Evolutionary conservation across 1,140 invertebrate genomes (phyloP), one percentile per base, ranked within the genome.

Genomic region (Anastrepha obliqua): DNA sequence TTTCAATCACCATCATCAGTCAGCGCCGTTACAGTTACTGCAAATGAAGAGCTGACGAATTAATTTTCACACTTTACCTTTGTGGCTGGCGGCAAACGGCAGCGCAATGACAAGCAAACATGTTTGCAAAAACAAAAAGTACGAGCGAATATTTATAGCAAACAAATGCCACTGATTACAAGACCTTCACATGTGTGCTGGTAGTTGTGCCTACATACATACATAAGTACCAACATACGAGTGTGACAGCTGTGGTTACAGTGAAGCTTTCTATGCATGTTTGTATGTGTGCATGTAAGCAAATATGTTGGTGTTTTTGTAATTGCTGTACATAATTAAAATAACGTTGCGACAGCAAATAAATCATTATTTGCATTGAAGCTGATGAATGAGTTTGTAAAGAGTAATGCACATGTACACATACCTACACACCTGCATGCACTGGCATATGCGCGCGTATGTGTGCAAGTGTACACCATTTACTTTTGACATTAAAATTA

Each of bases 331-430:
- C 64, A 67, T 67, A 67, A 67, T 67, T 42, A 67, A 67, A 67
- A 67, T 67, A 67, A 39, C 64, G 29, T 67, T 67, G 64, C 64
- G 39, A 67, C 29, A 29, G 64, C 64, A 67, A 67, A 67, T 67
- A 67, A 67, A 67, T 67, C 64, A 67, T 67, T 67, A 67, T 67
- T 67, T 67, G 64, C 64, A 7, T 9, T 20, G 20, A 29, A 29
- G 3, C 64, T 67, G 64, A 67, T 39, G 29, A 42, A 42, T 67
- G n/a, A 29, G 29, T 29, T 29, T 29, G 29, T 29, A 29, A 29
- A 29, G 29, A 1, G 29, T 29, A 29, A 29, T 29, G 0, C 29
- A 29, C 29, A 1, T 29, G 1, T 42, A n/a, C 64, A 58, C 64
- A 58, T 58, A 58, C 29, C 9, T 67, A 29, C 9, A 7, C 2